Percentiles rank a stretch among this genome's conserved stretches.
These are phyloP conservation scores for Coilia nasus DNA, from an alignment of 2,797 vertebrate genomes.

Conservation along the genomic window DNA sequence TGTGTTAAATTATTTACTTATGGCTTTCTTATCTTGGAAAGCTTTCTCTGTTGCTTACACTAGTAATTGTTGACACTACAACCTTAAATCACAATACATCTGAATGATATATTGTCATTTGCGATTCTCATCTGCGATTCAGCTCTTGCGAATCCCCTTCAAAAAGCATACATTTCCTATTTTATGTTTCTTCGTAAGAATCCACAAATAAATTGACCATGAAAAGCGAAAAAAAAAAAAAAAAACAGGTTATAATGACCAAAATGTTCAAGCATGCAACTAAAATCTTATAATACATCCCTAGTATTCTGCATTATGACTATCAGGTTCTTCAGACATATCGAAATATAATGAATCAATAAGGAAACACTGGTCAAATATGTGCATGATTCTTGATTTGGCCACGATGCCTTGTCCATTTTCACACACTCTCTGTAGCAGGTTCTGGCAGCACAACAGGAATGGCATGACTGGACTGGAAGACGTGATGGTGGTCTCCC, in stretches of 20 bases:
- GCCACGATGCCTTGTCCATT: neutral
- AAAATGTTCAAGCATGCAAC: slow-evolving; percentile 15
- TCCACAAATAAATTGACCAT: neutral
- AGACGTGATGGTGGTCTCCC: slow-evolving; percentile 54
- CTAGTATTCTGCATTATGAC: neutral
- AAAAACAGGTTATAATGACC: neutral
- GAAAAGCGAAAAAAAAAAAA: too few species aligned
- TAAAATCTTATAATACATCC: neutral
- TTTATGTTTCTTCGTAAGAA: neutral
- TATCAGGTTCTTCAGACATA: neutral
- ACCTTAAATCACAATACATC: neutral
- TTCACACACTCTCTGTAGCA: neutral
- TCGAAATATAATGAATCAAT: neutral
- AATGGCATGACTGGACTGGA: neutral
- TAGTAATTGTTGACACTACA: neutral
- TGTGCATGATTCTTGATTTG: neutral
- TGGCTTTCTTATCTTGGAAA: slow-evolving; percentile 6
- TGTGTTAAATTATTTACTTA: slow-evolving; percentile 2
- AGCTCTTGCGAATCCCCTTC: neutral
- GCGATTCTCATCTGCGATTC: too few species aligned
- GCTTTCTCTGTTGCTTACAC: neutral
- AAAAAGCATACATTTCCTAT: neutral
- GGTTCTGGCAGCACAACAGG: slow-evolving; percentile 10
- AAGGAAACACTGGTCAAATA: neutral
- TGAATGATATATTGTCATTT: neutral